phyloP scores from a whole-genome alignment of 2,888 invertebrate species.

The Cryptosula pallasiana region DNA sequence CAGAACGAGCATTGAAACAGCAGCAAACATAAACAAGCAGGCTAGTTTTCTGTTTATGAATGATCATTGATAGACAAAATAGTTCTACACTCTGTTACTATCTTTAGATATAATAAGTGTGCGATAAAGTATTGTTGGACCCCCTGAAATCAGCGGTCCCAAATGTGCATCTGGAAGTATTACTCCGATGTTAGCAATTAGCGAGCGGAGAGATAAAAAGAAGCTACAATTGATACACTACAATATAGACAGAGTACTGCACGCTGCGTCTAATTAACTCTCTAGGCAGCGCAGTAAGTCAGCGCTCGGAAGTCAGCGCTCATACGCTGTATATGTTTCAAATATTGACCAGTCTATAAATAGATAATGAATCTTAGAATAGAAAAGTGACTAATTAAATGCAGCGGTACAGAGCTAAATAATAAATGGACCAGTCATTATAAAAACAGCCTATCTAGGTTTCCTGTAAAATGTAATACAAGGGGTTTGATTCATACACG shows the following conservation, averaged over 20 bases:
- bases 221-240: background rate
- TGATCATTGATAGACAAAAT: background rate
- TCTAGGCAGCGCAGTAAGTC: background rate
- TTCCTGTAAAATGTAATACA: background rate
- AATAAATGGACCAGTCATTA: constrained; percentile 19
- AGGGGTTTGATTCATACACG: background rate
- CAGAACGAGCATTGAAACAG: constrained; percentile 4
- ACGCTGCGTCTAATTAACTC: constrained; percentile 5
- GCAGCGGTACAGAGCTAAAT: background rate
- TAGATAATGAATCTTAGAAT: constrained; percentile 15
- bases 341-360: background rate
- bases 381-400: constrained; percentile 9
- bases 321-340: background rate
- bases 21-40: background rate
- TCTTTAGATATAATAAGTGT: background rate
- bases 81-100: background rate
- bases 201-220: background rate
- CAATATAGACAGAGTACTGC: background rate
- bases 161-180: constrained; percentile 9
- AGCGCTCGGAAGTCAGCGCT: background rate
- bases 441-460: background rate
- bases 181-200: background rate
- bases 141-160: background rate
- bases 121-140: background rate
- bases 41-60: background rate